Evolutionary conservation across 2,888 invertebrate genomes (phyloP), one percentile per base, ranked within the genome.

Genomic region (Acronicta aceris): DNA sequence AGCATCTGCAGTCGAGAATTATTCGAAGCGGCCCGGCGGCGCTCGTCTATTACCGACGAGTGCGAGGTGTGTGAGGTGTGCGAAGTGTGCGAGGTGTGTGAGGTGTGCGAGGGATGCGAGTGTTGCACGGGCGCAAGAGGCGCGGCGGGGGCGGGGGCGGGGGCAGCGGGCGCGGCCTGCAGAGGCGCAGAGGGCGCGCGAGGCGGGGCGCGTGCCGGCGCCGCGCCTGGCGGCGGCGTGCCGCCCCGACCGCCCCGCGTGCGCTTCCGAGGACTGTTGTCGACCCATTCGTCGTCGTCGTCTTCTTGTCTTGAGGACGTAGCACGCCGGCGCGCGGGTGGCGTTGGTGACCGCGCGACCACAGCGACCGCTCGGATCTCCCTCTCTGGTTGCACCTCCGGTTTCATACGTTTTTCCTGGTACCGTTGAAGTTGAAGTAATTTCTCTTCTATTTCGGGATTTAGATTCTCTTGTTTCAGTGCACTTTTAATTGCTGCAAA

Each of bases 391-490:
- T 21, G 74, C 36, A 85, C 81, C 71, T 96, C 95, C 10, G 95
- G 95, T 79, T 96, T 96, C 96, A 97, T 97, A 74, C 96, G 96
- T 76, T 96, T 96, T 86, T 98, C 98, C 83, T 98, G 98, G 82
- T 97, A 98, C 51, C 97, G 96, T 89, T 98, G 98, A 79, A 98
- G 95, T 79, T 98, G 98, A 43, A 98, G 94, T 50, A 99, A 91
- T 86, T 98, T 99, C 83, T 98, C 98, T 87, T 98, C 98, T 71
- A 98, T 98, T 90, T 98, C 98, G 0, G 98, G 98, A 87, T 98
- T 97, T 25, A 98, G 95, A 88, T 98, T 98, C 82, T 98, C 98
- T 90, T 98, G 98, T 89, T 97, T 97, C 65, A 99, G 92, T n/a
- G 98, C 98, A 88, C 97, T 98, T 89, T 97, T 97, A 79, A 99